Evolutionary conservation across 35 echinoderm and acorn worm genomes (phyloP).

Genomic region (Apostichopus japonicus): DNA sequence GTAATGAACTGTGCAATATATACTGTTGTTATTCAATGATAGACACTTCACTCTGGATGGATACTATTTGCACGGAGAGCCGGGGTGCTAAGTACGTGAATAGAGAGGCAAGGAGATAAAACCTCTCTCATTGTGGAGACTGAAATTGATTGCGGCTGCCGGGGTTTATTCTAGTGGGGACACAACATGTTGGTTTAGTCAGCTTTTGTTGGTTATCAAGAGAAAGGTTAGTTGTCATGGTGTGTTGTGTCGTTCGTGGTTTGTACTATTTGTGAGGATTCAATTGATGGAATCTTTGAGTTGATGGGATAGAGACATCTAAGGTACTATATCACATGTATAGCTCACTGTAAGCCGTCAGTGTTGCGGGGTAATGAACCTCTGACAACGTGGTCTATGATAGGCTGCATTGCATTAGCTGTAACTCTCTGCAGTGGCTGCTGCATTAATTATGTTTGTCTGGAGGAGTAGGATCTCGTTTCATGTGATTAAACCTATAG

Average conservation of each 20-base stretch:
- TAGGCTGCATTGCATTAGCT: neutral
- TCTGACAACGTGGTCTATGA: neutral
- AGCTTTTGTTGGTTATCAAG: constrained; percentile 11
- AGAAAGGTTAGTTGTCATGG: neutral
- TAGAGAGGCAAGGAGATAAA: neutral
- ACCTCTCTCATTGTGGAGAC: neutral
- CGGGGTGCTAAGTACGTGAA: constrained; percentile 11
- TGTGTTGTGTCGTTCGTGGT: neutral
- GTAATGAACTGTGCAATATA: constrained; percentile 42
- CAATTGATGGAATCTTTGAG: neutral
- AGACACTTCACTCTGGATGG: constrained; percentile 7
- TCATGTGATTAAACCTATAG: neutral
- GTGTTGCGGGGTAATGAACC: neutral
- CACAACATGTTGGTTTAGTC: constrained; percentile 44
- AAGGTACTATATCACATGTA: neutral
- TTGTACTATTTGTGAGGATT: neutral
- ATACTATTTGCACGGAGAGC: constrained; percentile 29
- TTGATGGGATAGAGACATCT: neutral
- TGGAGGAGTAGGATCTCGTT: neutral
- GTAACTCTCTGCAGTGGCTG: neutral
- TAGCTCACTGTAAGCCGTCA: neutral
- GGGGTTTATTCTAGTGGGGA: constrained; percentile 27
- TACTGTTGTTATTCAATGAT: neutral
- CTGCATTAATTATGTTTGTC: constrained; percentile 23
- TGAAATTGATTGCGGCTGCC: constrained; percentile 12